Percentiles rank a stretch among this genome's conserved stretches.
Evolutionary conservation across 2,113 vertebrate genomes (phyloP).

Genomic region (Callopanchax toddi): DNA sequence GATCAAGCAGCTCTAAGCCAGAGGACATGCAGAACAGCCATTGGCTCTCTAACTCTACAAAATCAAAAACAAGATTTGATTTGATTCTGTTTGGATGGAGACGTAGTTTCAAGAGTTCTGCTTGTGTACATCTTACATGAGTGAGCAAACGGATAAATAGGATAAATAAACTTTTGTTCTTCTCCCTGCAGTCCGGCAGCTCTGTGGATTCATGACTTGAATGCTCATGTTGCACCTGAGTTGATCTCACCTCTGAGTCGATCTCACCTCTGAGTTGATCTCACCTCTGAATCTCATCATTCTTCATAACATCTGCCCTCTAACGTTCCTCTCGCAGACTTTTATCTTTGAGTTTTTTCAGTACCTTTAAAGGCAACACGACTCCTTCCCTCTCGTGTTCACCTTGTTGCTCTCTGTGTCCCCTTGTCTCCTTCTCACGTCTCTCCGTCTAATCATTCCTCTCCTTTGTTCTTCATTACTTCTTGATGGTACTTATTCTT

Average conservation of each 20-base stretch:
- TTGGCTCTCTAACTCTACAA: not conserved
- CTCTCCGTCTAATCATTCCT: conserved; percentile 35
- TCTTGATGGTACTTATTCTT: conserved; percentile 41
- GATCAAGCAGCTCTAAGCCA: no score
- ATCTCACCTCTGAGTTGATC: not conserved
- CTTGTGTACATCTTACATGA: not conserved
- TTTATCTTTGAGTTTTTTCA: conserved; percentile 9
- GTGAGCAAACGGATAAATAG: not conserved
- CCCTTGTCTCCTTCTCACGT: conserved; percentile 12
- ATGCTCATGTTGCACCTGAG: conserved; percentile 1
- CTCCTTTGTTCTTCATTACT: conserved; percentile 45
- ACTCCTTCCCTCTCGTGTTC: conserved; percentile 22
- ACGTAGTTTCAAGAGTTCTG: not conserved
- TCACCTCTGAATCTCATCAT: conserved; percentile 9
- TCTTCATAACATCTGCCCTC: conserved; percentile 25
- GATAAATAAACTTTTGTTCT: not conserved
- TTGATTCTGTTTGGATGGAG: no score
- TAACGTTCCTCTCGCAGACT: conserved; percentile 15
- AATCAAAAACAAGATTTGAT: not conserved
- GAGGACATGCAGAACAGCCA: not conserved
- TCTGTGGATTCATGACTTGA: conserved; percentile 16
- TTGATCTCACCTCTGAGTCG: not conserved
- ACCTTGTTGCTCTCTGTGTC: conserved; percentile 27
- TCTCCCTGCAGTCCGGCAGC: not conserved
- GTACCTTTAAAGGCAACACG: conserved; percentile 25